phyloP scores from a whole-genome alignment of 2,113 vertebrate species.

The Tachysurus fulvidraco region DNA sequence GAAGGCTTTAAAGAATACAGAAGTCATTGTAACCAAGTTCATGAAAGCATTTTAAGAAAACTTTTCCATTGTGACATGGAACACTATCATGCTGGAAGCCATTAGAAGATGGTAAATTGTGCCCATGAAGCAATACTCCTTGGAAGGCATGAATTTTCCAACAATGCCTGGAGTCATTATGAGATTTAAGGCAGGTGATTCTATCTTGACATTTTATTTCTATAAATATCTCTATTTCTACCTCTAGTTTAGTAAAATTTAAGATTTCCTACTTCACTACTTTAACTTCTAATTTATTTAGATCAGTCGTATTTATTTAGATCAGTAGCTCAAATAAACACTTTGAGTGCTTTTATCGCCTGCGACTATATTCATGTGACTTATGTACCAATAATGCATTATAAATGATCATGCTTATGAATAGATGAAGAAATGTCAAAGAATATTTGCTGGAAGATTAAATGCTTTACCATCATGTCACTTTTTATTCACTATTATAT shows the following conservation, averaged over 20 bases:
- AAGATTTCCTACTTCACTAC: background rate
- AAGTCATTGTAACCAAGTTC: too few species aligned
- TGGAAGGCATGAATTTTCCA: background rate
- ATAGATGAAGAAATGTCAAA: background rate
- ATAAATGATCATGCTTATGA: background rate
- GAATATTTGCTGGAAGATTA: background rate
- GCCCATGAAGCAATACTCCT: background rate
- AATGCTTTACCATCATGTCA: background rate
- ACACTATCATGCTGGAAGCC: too few species aligned
- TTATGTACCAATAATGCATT: background rate
- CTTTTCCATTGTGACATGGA: too few species aligned
- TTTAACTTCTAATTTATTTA: background rate
- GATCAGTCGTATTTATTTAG: background rate
- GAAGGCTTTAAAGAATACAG: too few species aligned
- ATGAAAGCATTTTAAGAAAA: too few species aligned
- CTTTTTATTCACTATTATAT: background rate
- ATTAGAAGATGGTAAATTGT: too few species aligned
- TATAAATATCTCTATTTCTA: background rate
- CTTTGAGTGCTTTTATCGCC: background rate
- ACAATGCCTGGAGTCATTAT: background rate
- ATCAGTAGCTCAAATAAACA: background rate
- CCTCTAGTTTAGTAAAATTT: background rate
- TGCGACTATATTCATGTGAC: slow-evolving; percentile 1
- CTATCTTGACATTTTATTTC: background rate
- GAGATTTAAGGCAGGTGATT: background rate